These are phyloP conservation scores for Huso huso DNA, from an alignment of 2,797 vertebrate genomes.

Conservation along the genomic window DNA sequence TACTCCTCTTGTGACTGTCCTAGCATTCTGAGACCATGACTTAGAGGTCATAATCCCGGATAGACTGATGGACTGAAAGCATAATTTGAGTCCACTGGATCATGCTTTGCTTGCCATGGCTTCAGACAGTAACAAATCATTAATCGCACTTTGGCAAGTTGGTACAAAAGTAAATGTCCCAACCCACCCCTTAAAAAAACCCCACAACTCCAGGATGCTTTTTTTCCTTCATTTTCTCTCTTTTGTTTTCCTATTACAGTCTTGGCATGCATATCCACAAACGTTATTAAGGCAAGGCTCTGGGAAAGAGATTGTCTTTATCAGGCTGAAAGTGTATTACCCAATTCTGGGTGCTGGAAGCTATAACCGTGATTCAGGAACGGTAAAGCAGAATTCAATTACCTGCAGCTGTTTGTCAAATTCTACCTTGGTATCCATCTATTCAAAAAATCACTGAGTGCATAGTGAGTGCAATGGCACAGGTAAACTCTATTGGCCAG, in stretches of 20 bases:
- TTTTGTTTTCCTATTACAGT: conserved; percentile 2
- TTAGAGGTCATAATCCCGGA: no score
- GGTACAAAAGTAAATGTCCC: not conserved
- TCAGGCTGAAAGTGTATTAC: conserved; percentile 21
- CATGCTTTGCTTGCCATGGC: no score
- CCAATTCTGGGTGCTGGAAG: conserved; percentile 18
- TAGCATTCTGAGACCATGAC: no score
- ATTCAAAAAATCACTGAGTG: conserved; percentile 10
- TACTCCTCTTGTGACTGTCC: no score
- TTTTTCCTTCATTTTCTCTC: not conserved
- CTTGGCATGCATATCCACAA: conserved; percentile 11
- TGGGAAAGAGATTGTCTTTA: conserved; percentile 20
- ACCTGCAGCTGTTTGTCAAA: conserved; percentile 13
- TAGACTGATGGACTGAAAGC: no score
- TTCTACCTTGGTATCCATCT: conserved; percentile 15
- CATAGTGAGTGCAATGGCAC: conserved; percentile 6
- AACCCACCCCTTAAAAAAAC: not conserved
- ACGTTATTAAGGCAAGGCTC: conserved; percentile 16
- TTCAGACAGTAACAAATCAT: no score
- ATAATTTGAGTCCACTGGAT: no score
- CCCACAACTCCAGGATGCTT: no score
- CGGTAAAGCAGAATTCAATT: conserved; percentile 24
- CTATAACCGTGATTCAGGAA: conserved; percentile 20
- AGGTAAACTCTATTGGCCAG: no score
- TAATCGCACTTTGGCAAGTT: no score